Evolutionary conservation across 2,797 vertebrate genomes (phyloP), one percentile per base, ranked within the genome.

Genomic region (Anas bernieri): DNA sequence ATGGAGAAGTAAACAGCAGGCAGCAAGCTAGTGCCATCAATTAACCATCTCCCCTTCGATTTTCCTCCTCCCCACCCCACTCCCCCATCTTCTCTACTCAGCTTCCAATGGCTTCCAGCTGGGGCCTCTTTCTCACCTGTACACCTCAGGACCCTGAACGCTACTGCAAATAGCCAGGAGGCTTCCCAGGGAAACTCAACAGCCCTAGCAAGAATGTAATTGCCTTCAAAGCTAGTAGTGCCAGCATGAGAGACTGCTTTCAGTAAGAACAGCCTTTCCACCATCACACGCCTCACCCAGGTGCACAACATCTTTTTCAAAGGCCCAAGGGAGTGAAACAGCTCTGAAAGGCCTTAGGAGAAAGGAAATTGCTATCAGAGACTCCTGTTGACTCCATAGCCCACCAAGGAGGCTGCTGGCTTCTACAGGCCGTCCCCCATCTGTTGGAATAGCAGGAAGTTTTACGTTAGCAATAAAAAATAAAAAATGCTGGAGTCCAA

Each of bases 401-500:
- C 92, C 94, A 96, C 94, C 96, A 96, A 95, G 92, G 96, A 94
- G 55, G 83, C 83, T 93, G 89, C 83, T 96, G 87, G 80, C 77
- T 96, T 94, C 94, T 88, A 83, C 93, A 90, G 91, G 89, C 94
- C 79, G 4, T 96, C 93, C 89, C 93, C 93, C 95, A 96, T 96
- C 95, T 96, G 95, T 93, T 94, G 86, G 79, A 96, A 96, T 95
- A 97, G 95, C 91, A 94, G 95, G 94, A 96, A 94, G 90, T 95
- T 96, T 95, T 95, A 86, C 77, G 52, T 82, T 91, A 86, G 93
- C 92, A 92, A 94, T 96, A 96, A 94, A 95, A 96, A 94, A 90
- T 95, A 95, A 96, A 90, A 97, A 96, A 95, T 88, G 92, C 68
- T 95, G 92, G 95, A 96, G 91, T 96, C 95, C 95, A 94, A 96